These are phyloP conservation scores for Champsocephalus esox DNA, from an alignment of 2,797 vertebrate genomes.

Conservation along the genomic window DNA sequence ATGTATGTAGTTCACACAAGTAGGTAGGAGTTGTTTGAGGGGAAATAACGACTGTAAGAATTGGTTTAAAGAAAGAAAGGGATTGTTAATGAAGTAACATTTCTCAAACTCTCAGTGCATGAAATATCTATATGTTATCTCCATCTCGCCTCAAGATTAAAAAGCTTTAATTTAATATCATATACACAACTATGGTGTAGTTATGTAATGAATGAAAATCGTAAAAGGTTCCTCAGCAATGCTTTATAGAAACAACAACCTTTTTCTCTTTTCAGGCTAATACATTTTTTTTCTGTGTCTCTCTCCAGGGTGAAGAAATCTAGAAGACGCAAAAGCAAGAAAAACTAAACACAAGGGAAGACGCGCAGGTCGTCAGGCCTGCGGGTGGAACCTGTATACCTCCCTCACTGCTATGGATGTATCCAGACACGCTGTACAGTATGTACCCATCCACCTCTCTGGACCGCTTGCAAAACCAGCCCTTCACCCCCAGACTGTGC, in stretches of 20 bases:
- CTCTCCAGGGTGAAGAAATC: conserved; percentile 85
- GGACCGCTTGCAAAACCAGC: conserved; percentile 83
- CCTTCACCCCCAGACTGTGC: conserved; percentile 72
- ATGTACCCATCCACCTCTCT: conserved; percentile 65
- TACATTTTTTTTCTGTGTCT: conserved; percentile 12
- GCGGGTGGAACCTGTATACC: conserved; percentile 52
- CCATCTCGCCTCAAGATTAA: no score
- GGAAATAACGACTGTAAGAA: no score
- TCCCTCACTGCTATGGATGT: conserved; percentile 76
- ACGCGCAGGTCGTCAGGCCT: conserved; percentile 8
- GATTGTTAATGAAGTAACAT: no score
- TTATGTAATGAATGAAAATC: no score
- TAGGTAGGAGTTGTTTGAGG: neutral
- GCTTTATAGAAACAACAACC: neutral
- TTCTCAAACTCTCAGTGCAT: no score
- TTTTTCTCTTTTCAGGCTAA: neutral
- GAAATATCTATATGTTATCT: no score
- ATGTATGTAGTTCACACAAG: neutral
- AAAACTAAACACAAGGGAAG: conserved; percentile 47
- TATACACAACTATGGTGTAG: no score
- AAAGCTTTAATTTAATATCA: no score
- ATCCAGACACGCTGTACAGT: conserved; percentile 63
- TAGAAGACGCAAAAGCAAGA: conserved; percentile 79
- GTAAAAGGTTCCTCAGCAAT: no score
- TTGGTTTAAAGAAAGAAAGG: no score